phyloP scores from a whole-genome alignment of 2,113 vertebrate species.

The Embiotoca jacksoni region DNA sequence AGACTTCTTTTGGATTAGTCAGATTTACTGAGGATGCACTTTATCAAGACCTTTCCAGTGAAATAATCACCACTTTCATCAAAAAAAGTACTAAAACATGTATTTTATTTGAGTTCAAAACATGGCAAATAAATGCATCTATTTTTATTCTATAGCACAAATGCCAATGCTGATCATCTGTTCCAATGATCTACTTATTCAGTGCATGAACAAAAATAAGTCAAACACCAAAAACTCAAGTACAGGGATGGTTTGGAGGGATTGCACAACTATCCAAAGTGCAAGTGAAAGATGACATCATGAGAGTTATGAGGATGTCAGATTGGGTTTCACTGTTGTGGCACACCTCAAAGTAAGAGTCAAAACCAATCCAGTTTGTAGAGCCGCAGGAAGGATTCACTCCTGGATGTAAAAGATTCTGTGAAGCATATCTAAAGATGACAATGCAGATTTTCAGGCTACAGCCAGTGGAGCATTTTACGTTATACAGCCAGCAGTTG shows the following conservation, averaged over 20 bases:
- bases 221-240: constrained; percentile 36
- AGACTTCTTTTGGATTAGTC: constrained; percentile 7
- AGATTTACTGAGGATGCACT: constrained; percentile 10
- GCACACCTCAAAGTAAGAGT: constrained; percentile 56
- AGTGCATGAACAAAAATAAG: background rate
- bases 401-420: constrained; percentile 14
- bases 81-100: background rate
- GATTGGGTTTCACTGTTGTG: constrained; percentile 40
- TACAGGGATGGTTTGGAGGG: constrained; percentile 45
- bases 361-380: constrained; percentile 32
- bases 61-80: background rate
- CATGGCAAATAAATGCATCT: background rate
- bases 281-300: constrained; percentile 53
- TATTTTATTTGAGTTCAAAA: background rate
- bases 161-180: background rate
- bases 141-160: background rate
- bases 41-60: background rate
- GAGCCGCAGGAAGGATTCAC: constrained; percentile 17
- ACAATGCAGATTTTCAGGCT: constrained; percentile 14
- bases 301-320: constrained; percentile 25
- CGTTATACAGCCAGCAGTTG: background rate
- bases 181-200: background rate
- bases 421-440: constrained; percentile 26
- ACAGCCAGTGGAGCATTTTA: background rate
- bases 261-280: constrained; percentile 34